Evolutionary conservation across 2,797 vertebrate genomes (phyloP).

Genomic region (Muscicapa striata): DNA sequence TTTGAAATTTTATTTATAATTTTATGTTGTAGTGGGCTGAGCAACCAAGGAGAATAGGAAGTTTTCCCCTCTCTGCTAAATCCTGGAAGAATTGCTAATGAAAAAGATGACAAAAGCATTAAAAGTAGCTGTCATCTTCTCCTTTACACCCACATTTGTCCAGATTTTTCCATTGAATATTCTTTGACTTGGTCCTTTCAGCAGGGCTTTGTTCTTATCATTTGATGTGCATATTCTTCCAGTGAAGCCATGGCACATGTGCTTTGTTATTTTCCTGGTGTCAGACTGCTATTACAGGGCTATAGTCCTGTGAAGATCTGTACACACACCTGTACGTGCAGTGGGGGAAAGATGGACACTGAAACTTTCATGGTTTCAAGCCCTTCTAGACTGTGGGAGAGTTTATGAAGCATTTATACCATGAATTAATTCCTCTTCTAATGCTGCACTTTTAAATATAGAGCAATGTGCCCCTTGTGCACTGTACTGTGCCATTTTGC

Average conservation of each 20-base stretch:
- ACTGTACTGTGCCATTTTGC: neutral
- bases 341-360: neutral
- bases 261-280: neutral
- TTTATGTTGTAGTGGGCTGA: neutral
- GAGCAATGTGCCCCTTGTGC: neutral
- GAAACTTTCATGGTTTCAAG: neutral
- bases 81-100: neutral
- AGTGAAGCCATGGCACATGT: neutral
- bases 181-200: neutral
- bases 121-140: neutral
- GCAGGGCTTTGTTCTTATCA: neutral
- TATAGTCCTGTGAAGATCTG: neutral
- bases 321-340: neutral
- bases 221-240: neutral
- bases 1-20: neutral
- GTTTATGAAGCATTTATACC: neutral
- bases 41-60: neutral
- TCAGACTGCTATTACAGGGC: neutral
- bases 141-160: neutral
- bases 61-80: neutral
- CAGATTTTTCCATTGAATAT: neutral
- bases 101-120: neutral
- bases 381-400: neutral
- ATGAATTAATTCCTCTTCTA: neutral
- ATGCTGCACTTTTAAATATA: neutral